Conservation (phyloP, 2,113 vertebrate genomes). For the Myrmecophaga tridactyla region DNA sequence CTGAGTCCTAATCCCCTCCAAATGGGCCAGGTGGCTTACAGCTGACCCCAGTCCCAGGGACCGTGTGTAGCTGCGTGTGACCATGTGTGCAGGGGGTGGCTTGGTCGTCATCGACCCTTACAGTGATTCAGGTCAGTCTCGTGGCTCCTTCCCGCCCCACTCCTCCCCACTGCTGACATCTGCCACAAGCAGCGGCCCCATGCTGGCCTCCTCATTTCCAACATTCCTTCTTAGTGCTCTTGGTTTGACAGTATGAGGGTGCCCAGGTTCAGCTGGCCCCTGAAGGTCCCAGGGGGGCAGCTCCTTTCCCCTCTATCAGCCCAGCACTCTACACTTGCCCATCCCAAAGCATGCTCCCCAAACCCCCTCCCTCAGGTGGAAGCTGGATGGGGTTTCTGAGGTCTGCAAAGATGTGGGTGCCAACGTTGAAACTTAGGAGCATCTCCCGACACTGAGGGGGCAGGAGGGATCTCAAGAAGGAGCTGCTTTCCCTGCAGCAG, state of each 20-base stretch:
- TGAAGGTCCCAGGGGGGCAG: neutral
- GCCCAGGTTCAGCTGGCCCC: neutral
- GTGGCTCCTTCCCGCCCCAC: neutral
- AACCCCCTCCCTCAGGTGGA: neutral
- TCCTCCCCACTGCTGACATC: neutral
- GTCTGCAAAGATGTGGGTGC: neutral
- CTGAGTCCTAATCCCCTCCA: conserved; percentile 67
- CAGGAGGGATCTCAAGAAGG: neutral
- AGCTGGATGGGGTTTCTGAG: neutral
- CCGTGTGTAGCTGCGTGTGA: conserved; percentile 15
- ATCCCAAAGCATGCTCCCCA: neutral
- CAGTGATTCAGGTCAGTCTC: neutral
- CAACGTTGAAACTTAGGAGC: neutral
- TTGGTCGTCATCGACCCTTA: neutral
- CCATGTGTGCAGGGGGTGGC: neutral
- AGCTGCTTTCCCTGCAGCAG: neutral
- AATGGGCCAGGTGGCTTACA: conserved; percentile 54
- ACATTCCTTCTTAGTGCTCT: neutral
- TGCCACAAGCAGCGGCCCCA: neutral
- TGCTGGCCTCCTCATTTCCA: neutral
- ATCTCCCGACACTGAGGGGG: neutral
- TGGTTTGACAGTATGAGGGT: neutral
- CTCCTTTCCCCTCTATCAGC: neutral
- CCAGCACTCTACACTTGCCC: neutral
- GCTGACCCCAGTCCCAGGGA: conserved; percentile 19